These are phyloP conservation scores for Sphyrna mokarran DNA, from an alignment of 2,113 vertebrate genomes.

Conservation along the genomic window DNA sequence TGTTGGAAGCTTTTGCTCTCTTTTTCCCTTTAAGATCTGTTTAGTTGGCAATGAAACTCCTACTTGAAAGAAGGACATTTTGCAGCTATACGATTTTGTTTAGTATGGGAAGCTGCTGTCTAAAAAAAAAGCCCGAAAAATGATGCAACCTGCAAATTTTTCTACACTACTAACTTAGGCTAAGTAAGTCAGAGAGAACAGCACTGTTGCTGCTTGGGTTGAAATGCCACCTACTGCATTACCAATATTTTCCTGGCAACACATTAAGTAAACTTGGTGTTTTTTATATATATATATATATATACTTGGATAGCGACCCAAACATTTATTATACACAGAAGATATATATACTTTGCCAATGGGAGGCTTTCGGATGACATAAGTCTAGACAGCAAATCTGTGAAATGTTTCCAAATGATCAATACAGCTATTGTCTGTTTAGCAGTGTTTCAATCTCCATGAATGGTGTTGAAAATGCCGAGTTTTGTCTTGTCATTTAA, in stretches of 20 bases:
- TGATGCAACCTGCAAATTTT: not conserved
- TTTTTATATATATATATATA: too few relatives aligned
- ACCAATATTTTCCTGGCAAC: not conserved
- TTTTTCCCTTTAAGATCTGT: not conserved
- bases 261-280: not conserved
- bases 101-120: not conserved
- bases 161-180: not conserved
- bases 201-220: not conserved
- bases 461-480: not conserved
- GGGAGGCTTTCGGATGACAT: not conserved
- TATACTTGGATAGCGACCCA: not conserved
- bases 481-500: not conserved
- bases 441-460: not conserved
- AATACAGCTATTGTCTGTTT: not conserved
- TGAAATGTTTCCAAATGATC: not conserved
- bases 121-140: too few relatives aligned
- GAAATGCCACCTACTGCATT: not conserved
- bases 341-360: not conserved
- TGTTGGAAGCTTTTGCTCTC: not conserved
- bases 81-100: not conserved
- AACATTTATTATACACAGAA: not conserved
- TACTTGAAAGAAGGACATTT: too few relatives aligned
- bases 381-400: not conserved
- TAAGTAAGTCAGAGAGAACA: not conserved
- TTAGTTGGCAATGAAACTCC: not conserved